Base-by-base conservation (phyloP, 2,797 vertebrate genomes). In the Spondyliosoma cantharus region DNA sequence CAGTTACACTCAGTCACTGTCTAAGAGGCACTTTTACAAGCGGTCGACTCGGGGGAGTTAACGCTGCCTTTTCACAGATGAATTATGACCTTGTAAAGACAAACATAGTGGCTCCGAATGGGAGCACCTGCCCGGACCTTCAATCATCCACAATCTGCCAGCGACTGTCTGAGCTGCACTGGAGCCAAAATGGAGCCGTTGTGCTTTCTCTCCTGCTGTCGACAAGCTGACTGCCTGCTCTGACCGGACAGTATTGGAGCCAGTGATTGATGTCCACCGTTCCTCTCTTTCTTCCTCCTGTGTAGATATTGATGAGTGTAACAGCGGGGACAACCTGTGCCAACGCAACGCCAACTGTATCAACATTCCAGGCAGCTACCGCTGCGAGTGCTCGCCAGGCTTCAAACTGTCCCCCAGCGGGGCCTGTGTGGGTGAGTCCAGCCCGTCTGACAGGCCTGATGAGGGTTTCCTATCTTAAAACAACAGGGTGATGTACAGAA, bases 331-430 rank as follows among this genome's bases (percentile, higher is more conserved):
- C 88, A 97, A 95, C 85, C 94, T 97, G 76, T 98, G 97, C 94
- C 96, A 96, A 73, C 96, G 95, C 54, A 96, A 97, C 1, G 96
- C 96, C 5, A 95, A 96, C 90, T 99, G 97, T 70, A 94, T 97
- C 93, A 98, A 98, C 92, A 96, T 97, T 89, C 97, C 97, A 0
- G 97, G 98, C 70, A 98, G 97, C 87, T 98, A 96, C 94, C 95
- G 95, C 89, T 98, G 97, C 89, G 95, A 96, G 74, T 98, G 97
- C 49, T 95, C 96, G 5, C 95, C 91, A 0, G 97, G 97, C 1
- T 98, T 97, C 94, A 97, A 96, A 83, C 95, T 96, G 74, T 98
- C 96, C 0, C 96, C 96, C 2, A 95, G 95, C 0, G 97, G 97
- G 9, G 96, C 97, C 64, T 99, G 97, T 7, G 83, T 97, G 87